These are phyloP conservation scores for Cololabis saira DNA, from an alignment of 2,113 vertebrate species.

Conservation along the genomic window DNA sequence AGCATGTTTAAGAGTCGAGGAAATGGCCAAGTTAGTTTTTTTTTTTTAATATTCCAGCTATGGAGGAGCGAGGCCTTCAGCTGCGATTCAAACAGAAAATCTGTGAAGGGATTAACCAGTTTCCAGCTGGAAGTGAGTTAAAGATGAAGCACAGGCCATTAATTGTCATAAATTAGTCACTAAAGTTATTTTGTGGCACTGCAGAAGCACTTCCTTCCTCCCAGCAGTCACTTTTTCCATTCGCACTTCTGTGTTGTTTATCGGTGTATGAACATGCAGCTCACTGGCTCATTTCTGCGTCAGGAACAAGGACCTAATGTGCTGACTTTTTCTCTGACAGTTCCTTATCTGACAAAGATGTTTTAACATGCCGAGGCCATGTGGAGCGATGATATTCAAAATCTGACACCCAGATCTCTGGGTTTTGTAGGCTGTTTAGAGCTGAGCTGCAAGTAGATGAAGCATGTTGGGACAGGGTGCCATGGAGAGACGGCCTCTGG, in stretches of 20 bases:
- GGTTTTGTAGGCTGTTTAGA: too few species aligned
- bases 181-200: constrained; percentile 2
- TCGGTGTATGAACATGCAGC: too few species aligned
- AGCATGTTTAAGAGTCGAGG: too few species aligned
- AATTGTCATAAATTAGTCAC: constrained; percentile 31
- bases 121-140: constrained; percentile 7
- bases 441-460: background rate
- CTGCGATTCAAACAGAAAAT: constrained; percentile 8
- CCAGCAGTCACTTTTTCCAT: background rate
- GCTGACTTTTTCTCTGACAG: too few species aligned
- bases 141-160: constrained; percentile 13
- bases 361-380: too few species aligned
- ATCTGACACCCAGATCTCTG: too few species aligned
- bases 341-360: too few species aligned
- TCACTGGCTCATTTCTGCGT: too few species aligned
- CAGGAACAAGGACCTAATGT: too few species aligned
- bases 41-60: background rate
- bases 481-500: constrained; percentile 21
- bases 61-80: background rate
- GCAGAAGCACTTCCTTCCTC: background rate
- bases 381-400: too few species aligned
- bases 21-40: background rate
- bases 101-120: background rate
- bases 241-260: background rate
- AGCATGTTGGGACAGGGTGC: constrained; percentile 1